Percentiles rank a stretch among this genome's conserved stretches.
These are phyloP conservation scores for Meloe dianella DNA, from an alignment of 2,888 invertebrate genomes.

Conservation along the genomic window DNA sequence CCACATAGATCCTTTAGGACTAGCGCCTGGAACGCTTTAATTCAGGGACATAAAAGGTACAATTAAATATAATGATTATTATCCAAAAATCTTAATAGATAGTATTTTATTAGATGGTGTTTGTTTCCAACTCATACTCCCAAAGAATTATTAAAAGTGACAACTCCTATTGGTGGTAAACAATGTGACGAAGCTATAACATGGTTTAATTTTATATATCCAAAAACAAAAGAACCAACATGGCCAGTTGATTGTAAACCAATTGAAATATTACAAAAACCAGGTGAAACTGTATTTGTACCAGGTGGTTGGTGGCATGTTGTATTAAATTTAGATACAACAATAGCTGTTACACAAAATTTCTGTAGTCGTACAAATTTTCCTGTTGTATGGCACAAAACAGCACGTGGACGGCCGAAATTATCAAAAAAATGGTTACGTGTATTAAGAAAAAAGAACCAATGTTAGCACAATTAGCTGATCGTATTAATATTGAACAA, in stretches of 20 bases:
- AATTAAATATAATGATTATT: slow-evolving; percentile 7
- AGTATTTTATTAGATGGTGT: slow-evolving; percentile 77
- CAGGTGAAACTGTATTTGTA: slow-evolving; percentile 97
- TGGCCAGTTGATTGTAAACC: slow-evolving; percentile 95
- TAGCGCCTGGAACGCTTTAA: slow-evolving; percentile 98
- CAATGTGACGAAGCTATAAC: slow-evolving; percentile 98
- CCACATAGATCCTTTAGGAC: slow-evolving; percentile 98
- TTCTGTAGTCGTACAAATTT: slow-evolving; percentile 96
- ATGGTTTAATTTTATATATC: slow-evolving; percentile 96
- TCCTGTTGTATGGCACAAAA: slow-evolving; percentile 98
- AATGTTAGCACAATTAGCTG: slow-evolving; percentile 78
- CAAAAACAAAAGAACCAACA: slow-evolving; percentile 81
- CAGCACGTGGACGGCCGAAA: slow-evolving; percentile 92
- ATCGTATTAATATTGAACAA: slow-evolving; percentile 81
- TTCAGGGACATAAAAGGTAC: slow-evolving; percentile 85
- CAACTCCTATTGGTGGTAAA: slow-evolving; percentile 91
- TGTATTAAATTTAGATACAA: slow-evolving; percentile 93
- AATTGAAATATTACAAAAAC: slow-evolving; percentile 91
- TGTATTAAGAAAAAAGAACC: slow-evolving; percentile 71
- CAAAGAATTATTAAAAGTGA: slow-evolving; percentile 90
- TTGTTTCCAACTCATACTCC: slow-evolving; percentile 97
- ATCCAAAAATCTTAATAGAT: slow-evolving; percentile 6
- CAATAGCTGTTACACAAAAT: slow-evolving; percentile 98
- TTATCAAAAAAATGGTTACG: slow-evolving; percentile 90
- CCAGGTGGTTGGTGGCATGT: slow-evolving; percentile 99